A percentile compares a stretch with the other conserved stretches of the same genome.
These are phyloP conservation scores for Eupithecia insigniata DNA, from an alignment of 2,888 invertebrate genomes.

Conservation along the genomic window DNA sequence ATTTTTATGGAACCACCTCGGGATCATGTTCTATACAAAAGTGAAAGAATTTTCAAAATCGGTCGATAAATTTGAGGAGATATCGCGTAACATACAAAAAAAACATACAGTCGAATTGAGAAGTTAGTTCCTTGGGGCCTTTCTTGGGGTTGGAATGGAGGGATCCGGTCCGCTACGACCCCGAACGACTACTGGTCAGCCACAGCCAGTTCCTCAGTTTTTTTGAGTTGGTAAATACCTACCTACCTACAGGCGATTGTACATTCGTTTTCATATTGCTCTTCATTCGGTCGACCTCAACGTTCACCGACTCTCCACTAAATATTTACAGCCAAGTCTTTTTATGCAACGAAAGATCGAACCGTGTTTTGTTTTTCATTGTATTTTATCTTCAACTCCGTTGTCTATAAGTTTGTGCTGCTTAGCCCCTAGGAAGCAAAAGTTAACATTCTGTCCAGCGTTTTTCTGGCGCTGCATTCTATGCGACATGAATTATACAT, in stretches of 20 bases:
- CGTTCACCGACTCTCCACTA: background rate
- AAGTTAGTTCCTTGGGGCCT: background rate
- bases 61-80: too few relatives aligned
- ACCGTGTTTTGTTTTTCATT: background rate
- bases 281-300: background rate
- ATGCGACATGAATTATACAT: conserved; percentile 70
- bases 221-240: too few relatives aligned
- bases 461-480: conserved; percentile 48
- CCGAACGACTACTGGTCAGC: too few relatives aligned
- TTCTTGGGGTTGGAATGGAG: background rate
- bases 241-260: background rate
- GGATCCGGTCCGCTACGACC: too few relatives aligned
- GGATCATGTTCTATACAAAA: too few relatives aligned
- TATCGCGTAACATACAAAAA: too few relatives aligned
- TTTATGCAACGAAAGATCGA: background rate
- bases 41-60: too few relatives aligned
- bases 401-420: background rate
- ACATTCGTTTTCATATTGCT: background rate
- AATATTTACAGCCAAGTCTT: background rate
- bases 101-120: too few relatives aligned
- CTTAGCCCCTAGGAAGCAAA: conserved; percentile 46
- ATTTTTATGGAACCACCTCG: too few relatives aligned
- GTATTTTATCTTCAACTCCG: conserved; percentile 2
- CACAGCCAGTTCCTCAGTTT: too few relatives aligned
- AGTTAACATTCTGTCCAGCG: conserved; percentile 57